Percentiles rank a stretch among this genome's conserved stretches.
Conservation (phyloP, 2,113 vertebrate species). For the Phylloscopus trochilus region DNA sequence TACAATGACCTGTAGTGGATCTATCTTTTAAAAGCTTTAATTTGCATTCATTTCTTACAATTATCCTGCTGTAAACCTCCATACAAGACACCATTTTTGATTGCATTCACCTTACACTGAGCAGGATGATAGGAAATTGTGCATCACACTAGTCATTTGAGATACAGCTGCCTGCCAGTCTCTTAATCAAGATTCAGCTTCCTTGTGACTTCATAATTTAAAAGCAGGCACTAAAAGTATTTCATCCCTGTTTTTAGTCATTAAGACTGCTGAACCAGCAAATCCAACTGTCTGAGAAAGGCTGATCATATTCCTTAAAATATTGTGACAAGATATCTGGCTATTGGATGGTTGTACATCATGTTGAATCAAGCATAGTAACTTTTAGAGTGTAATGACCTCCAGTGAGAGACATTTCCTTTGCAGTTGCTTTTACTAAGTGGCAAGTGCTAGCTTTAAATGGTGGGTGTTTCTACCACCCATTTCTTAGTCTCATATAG, state of each 20-base stretch:
- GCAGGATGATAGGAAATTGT: conserved; percentile 28
- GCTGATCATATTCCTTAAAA: conserved; percentile 11
- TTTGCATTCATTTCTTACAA: conserved; percentile 44
- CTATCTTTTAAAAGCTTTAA: conserved; percentile 15
- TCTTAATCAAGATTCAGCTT: conserved; percentile 33
- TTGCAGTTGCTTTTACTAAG: not conserved
- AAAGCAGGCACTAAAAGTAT: conserved; percentile 15
- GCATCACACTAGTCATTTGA: not conserved
- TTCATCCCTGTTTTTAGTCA: not conserved
- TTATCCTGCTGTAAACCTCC: conserved; percentile 14
- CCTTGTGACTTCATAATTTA: conserved; percentile 7
- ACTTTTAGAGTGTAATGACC: not conserved
- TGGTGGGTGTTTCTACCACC: not conserved
- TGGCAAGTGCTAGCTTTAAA: not conserved
- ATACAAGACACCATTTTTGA: conserved; percentile 5
- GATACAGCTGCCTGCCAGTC: not conserved
- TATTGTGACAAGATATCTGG: not conserved
- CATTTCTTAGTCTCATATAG: not conserved
- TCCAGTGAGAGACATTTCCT: not conserved
- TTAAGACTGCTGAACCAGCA: conserved; percentile 6
- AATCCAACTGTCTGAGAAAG: not conserved
- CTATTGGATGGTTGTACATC: not conserved
- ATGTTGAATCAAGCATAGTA: not conserved
- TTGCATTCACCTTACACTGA: conserved; percentile 36
- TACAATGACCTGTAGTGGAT: not conserved